Conservation (phyloP, 2,113 vertebrate genomes). For the Egretta garzetta region DNA sequence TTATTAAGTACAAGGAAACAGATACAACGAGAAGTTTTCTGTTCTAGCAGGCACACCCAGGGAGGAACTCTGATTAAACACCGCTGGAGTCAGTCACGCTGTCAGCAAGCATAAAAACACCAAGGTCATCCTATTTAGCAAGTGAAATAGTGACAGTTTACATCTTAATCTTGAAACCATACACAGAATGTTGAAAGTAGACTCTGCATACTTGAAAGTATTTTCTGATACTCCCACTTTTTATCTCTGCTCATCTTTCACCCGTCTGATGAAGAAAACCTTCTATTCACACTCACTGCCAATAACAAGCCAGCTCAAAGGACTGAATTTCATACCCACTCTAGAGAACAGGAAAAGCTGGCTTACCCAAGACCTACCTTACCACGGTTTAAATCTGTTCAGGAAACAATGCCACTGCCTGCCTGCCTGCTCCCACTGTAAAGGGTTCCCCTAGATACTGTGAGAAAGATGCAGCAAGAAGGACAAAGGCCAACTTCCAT, state of each 20-base stretch:
- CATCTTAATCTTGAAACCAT: not conserved
- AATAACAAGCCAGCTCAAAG: not conserved
- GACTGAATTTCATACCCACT: not conserved
- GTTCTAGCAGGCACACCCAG: not conserved
- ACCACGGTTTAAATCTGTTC: not conserved
- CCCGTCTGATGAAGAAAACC: rapidly evolving
- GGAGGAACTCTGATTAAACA: not conserved
- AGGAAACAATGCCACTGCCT: not conserved
- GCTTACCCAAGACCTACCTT: not conserved
- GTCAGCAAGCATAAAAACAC: not conserved
- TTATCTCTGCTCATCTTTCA: not conserved
- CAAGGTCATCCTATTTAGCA: not conserved
- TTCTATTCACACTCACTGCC: not conserved
- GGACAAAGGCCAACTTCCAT: not conserved
- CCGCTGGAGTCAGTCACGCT: not conserved
- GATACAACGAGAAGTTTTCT: not conserved
- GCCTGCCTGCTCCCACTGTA: not conserved
- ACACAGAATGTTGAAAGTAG: not conserved
- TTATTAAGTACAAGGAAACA: conserved; percentile 24
- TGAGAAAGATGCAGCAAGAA: not conserved
- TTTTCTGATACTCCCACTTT: not conserved
- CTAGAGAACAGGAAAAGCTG: not conserved
- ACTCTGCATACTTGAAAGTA: not conserved
- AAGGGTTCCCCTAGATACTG: not conserved
- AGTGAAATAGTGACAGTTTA: not conserved